These are phyloP conservation scores for Laothoe populi DNA, from an alignment of 2,888 invertebrate species.

Conservation along the genomic window DNA sequence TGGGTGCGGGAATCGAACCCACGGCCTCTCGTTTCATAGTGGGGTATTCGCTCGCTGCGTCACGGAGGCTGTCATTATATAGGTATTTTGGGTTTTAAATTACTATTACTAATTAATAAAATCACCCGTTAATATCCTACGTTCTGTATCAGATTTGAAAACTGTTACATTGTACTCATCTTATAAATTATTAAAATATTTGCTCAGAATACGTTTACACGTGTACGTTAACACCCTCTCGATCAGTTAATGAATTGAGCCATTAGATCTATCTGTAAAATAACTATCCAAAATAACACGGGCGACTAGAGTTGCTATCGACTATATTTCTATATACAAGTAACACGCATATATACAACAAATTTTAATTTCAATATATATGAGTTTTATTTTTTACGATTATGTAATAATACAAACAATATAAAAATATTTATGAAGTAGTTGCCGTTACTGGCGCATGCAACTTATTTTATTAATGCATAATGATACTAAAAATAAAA, in stretches of 20 bases:
- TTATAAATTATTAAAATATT: constrained; percentile 10
- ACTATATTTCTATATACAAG: background rate
- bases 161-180: constrained; percentile 18
- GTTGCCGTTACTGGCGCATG: background rate
- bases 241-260: constrained; percentile 1
- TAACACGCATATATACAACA: background rate
- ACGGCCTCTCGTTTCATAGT: no score
- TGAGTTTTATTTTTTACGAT: background rate
- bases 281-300: constrained; percentile 1
- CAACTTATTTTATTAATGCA: no score
- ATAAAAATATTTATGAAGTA: background rate
- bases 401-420: background rate
- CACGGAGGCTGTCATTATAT: no score
- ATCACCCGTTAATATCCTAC: background rate
- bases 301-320: background rate
- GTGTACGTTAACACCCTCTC: constrained; percentile 16
- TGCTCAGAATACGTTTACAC: constrained; percentile 14
- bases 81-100: background rate
- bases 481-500: no score
- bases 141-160: constrained; percentile 16
- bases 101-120: constrained; percentile 4
- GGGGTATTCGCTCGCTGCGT: no score
- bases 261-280: constrained; percentile 6
- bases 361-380: background rate
- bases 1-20: no score